Conservation (phyloP, 2,113 vertebrate species). For the Peromyscus californicus region DNA sequence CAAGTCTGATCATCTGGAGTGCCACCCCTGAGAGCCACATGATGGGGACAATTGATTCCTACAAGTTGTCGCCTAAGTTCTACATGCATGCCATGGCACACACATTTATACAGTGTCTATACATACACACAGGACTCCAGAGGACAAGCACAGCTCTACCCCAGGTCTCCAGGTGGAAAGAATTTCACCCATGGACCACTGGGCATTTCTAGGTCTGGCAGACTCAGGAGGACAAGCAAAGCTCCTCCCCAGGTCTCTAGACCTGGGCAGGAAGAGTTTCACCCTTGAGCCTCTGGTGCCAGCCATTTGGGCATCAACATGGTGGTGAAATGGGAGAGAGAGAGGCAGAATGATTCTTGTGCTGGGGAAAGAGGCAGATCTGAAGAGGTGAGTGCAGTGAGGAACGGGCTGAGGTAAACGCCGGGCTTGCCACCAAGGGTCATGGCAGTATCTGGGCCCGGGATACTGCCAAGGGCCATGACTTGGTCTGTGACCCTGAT, state of each 20-base stretch:
- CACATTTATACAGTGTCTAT: neutral
- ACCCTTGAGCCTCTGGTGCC: neutral
- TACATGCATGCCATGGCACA: neutral
- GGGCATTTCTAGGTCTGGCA: neutral
- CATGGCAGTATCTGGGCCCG: neutral
- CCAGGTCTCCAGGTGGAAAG: neutral
- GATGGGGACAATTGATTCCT: no score
- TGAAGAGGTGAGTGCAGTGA: neutral
- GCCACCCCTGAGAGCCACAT: neutral
- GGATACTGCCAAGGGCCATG: neutral
- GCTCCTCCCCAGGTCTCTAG: neutral
- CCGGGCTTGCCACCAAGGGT: neutral
- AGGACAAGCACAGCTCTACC: neutral
- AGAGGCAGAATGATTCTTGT: neutral
- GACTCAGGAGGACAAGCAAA: neutral
- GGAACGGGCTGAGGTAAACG: neutral
- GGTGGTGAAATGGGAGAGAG: fast-evolving
- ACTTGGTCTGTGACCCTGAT: neutral
- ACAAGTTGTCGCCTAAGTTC: neutral
- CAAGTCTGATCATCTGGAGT: neutral
- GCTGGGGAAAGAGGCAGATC: neutral
- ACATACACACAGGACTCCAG: neutral
- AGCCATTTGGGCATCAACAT: neutral
- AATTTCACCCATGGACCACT: neutral
- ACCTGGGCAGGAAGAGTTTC: neutral